Percentiles rank a stretch among this genome's conserved stretches.
Conservation (phyloP, 2,113 vertebrate genomes). For the Lamprologus callipterus region DNA sequence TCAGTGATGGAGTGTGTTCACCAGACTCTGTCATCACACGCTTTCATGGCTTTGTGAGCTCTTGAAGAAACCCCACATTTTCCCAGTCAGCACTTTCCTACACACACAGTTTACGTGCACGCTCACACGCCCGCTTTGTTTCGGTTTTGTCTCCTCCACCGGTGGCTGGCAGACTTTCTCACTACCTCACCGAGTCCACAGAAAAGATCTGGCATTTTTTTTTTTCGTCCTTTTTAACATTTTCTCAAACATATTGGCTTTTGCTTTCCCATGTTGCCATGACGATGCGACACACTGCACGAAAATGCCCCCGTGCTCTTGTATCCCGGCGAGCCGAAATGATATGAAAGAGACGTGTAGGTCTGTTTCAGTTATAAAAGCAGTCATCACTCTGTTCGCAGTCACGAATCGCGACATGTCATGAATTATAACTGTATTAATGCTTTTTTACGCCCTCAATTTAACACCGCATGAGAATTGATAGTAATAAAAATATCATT, state of each 20-base stretch:
- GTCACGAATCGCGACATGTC: neutral
- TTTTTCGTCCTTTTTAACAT: neutral
- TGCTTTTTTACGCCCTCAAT: neutral
- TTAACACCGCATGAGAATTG: neutral
- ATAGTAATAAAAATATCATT: neutral
- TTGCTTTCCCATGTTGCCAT: slow-evolving; percentile 45
- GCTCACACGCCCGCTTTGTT: slow-evolving; percentile 1
- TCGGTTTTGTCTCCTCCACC: slow-evolving; percentile 22
- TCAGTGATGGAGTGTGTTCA: slow-evolving; percentile 38
- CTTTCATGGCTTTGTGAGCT: slow-evolving; percentile 50
- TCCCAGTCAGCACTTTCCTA: slow-evolving; percentile 53
- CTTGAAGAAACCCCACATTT: slow-evolving; percentile 56
- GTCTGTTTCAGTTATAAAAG: neutral
- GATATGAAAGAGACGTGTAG: neutral
- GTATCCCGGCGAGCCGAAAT: neutral
- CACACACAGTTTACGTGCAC: neutral
- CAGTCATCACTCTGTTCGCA: neutral
- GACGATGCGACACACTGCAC: slow-evolving; percentile 42
- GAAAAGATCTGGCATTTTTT: slow-evolving; percentile 13
- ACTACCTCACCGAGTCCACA: slow-evolving; percentile 34
- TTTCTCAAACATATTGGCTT: neutral
- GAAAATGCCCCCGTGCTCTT: slow-evolving; percentile 6
- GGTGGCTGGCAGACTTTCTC: slow-evolving; percentile 19
- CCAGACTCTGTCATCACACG: slow-evolving; percentile 54
- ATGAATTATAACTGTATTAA: neutral